Base-by-base conservation (phyloP, 2,113 vertebrate genomes). In the Oncorhynchus masou region DNA sequence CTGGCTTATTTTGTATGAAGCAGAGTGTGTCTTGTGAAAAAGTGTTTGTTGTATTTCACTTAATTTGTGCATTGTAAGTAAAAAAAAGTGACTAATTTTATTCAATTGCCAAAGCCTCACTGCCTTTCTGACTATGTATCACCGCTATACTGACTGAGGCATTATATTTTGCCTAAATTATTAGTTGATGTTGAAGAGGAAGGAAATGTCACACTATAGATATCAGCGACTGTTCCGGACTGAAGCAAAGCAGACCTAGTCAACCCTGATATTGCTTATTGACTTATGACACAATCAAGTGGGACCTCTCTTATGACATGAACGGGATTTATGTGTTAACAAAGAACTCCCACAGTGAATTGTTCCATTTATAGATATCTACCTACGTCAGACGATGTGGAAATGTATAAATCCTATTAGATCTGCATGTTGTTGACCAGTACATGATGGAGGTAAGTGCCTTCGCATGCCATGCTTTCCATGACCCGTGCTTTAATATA, bases 401-500 rank as follows among this genome's bases (percentile, higher is more conserved):
- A 95, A 80, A 96, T 79, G 92, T 97, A 95, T 77, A 93, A 90
- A 82, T 91, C 91, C 1, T 92, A 94, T 87, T 88, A 16, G 94
- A 96, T 20, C 94, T 97, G 72, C 95, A 97, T 4, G 82, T 95
- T 74, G 96, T 96, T 77, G 96, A 97, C 83, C 95, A 94, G 86
- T 96, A 95, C 78, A 97, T 97, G 95, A 49, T 95, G 74, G 95
- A 95, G 95, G 95, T 96, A 90, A 24, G n/a, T 62, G 59, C 54
- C 6, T 57, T 19, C 4, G 54, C 16, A 57, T 20, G 59, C 19
- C 9, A 62, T 62, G 59, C n/a, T 22, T 62, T 62, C 59, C 4
- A 4, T 16, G 51, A 54, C 16, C 19, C 12, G 19, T 19, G 51
- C 3, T 54, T 15, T 54, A 54, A 4, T 16, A 54, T 16, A 54